Percentiles rank a stretch among this genome's conserved stretches.
Evolutionary conservation across 2,113 vertebrate genomes (phyloP).

Genomic region (Sciurus niger): DNA sequence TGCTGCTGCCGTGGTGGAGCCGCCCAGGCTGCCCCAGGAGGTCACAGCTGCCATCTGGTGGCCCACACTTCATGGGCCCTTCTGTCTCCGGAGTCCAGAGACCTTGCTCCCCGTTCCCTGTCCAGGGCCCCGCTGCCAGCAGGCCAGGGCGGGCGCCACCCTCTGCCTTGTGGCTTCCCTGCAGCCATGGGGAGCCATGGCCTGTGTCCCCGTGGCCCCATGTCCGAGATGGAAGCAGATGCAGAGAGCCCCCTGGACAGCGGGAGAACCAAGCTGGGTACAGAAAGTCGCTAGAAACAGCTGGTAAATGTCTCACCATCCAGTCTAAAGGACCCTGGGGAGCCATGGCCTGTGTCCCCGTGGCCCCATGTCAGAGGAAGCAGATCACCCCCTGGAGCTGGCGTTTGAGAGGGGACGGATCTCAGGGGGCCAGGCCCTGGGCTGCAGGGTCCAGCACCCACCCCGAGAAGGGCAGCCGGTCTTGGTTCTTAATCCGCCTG

Average conservation of each 20-base stretch:
- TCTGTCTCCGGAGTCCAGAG: not conserved
- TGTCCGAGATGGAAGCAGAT: no score
- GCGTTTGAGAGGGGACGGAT: not conserved
- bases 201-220: no score
- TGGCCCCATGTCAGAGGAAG: not conserved
- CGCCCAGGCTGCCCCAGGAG: not conserved
- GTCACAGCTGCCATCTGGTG: not conserved
- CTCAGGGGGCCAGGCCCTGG: not conserved
- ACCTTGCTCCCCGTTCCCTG: not conserved
- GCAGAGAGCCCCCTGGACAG: no score
- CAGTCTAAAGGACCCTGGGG: not conserved
- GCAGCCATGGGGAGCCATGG: no score
- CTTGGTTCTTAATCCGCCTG: not conserved
- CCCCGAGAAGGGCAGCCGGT: not conserved
- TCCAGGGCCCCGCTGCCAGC: not conserved
- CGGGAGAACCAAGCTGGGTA: not conserved
- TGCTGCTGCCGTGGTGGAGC: accelerated
- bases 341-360: accelerated
- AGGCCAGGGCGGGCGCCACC: not conserved
- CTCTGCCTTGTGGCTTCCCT: not conserved
- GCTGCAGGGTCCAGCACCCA: not conserved
- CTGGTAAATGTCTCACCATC: not conserved
- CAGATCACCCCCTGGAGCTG: not conserved
- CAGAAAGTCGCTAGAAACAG: not conserved
- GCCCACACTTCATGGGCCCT: no score